phyloP scores from a whole-genome alignment of 2,888 invertebrate genomes.

The Drymonia ruficornis region DNA sequence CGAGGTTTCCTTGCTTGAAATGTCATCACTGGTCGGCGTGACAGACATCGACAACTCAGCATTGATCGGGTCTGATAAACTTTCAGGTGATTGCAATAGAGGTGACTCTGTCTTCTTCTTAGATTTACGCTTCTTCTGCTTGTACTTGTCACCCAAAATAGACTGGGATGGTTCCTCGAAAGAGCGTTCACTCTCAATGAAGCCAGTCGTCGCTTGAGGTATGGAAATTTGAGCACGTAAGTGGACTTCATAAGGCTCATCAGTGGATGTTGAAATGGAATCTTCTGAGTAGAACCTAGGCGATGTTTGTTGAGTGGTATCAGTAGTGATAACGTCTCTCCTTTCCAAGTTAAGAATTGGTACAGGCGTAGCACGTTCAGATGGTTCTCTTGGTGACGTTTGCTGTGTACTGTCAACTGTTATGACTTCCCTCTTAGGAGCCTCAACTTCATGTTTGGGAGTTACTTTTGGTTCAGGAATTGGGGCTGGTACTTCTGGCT shows the following conservation, averaged over 20 bases:
- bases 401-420: constrained; percentile 66
- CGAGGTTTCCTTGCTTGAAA: constrained; percentile 66
- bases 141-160: constrained; percentile 64
- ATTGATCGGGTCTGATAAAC: constrained; percentile 79
- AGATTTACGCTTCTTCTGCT: constrained; percentile 68
- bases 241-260: constrained; percentile 86
- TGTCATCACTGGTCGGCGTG: constrained; percentile 76
- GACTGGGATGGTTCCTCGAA: constrained; percentile 58
- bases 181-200: constrained; percentile 70
- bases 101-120: constrained; percentile 73
- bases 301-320: constrained; percentile 70
- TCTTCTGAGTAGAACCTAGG: constrained; percentile 83
- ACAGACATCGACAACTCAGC: constrained; percentile 75
- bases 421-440: constrained; percentile 32
- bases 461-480: constrained; percentile 2
- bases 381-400: constrained; percentile 83
- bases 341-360: constrained; percentile 44
- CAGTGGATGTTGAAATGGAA: constrained; percentile 78
- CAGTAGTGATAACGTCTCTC: constrained; percentile 49
- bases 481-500: constrained; percentile 21
- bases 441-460: constrained; percentile 14
- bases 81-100: constrained; percentile 68
- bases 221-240: constrained; percentile 85
- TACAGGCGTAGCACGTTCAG: constrained; percentile 22
- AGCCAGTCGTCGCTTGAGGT: constrained; percentile 70